Evolutionary conservation across 2,888 invertebrate genomes (phyloP).

Genomic region (Leucania comma): DNA sequence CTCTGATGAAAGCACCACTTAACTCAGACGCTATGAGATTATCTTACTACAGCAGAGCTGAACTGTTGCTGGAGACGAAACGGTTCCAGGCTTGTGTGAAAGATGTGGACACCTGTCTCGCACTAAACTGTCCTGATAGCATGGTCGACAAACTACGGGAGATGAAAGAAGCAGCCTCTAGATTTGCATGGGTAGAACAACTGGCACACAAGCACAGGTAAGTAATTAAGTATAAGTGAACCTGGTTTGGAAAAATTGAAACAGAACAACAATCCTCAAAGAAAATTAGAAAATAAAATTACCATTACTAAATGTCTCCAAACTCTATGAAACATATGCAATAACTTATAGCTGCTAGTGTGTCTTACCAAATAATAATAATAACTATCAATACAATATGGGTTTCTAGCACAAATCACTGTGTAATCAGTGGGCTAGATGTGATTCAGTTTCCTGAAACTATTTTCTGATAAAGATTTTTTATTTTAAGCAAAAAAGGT

Average conservation of each 20-base stretch:
- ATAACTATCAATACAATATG: background rate
- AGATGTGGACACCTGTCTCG: slow-evolving; percentile 34
- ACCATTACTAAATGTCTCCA: too few relatives aligned
- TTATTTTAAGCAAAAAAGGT: too few relatives aligned
- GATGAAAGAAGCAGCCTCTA: slow-evolving; percentile 23
- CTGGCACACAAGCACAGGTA: background rate
- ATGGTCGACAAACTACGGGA: slow-evolving; percentile 16
- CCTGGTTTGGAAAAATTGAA: background rate
- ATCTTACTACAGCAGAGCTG: slow-evolving; percentile 35
- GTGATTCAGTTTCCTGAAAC: background rate
- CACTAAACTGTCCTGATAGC: slow-evolving; percentile 10
- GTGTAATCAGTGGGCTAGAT: background rate
- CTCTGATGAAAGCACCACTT: slow-evolving; percentile 25
- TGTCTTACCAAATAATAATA: too few relatives aligned
- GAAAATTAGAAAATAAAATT: background rate
- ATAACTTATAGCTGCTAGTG: too few relatives aligned
- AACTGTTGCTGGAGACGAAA: slow-evolving; percentile 10
- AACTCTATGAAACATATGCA: too few relatives aligned
- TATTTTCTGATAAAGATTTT: too few relatives aligned
- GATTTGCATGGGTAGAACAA: background rate
- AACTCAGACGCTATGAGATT: slow-evolving; percentile 40
- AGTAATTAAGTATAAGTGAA: slow-evolving; percentile 10
- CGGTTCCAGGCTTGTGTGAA: slow-evolving; percentile 29
- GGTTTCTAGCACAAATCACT: background rate
- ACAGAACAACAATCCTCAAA: background rate